Conservation (phyloP, 2,113 vertebrate genomes). For the Nettapus auritus region DNA sequence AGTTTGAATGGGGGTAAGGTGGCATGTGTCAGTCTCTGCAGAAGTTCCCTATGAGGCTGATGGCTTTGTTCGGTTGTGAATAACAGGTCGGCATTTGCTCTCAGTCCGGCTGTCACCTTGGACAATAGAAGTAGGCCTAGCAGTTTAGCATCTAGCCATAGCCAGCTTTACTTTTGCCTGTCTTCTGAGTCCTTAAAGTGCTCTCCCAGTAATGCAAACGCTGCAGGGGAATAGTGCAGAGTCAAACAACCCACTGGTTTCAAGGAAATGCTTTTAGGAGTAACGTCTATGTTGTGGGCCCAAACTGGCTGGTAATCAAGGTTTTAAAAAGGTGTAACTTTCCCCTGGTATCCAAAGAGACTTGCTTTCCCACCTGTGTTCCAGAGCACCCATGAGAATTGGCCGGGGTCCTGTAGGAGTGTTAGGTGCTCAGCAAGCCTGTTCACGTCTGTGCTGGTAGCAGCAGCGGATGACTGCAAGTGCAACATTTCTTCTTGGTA, state of each 20-base stretch:
- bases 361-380: not conserved
- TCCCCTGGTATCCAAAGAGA: not conserved
- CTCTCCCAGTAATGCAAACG: not conserved
- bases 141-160: not conserved
- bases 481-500: not conserved
- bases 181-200: not conserved
- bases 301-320: not conserved
- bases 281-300: not conserved
- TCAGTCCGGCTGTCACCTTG: not conserved
- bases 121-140: not conserved
- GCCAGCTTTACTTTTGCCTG: not conserved
- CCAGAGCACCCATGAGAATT: not conserved
- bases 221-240: not conserved
- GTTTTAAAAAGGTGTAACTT: not conserved
- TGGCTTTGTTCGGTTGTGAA: not conserved
- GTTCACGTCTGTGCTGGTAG: not conserved
- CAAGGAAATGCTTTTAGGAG: not conserved
- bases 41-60: not conserved
- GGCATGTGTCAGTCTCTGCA: not conserved
- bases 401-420: not conserved
- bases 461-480: not conserved
- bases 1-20: not conserved
- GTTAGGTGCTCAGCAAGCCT: accelerated
- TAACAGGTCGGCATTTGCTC: not conserved
- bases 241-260: not conserved